These are phyloP conservation scores for Hoplostethus mediterraneus DNA, from an alignment of 2,797 vertebrate genomes.

Conservation along the genomic window DNA sequence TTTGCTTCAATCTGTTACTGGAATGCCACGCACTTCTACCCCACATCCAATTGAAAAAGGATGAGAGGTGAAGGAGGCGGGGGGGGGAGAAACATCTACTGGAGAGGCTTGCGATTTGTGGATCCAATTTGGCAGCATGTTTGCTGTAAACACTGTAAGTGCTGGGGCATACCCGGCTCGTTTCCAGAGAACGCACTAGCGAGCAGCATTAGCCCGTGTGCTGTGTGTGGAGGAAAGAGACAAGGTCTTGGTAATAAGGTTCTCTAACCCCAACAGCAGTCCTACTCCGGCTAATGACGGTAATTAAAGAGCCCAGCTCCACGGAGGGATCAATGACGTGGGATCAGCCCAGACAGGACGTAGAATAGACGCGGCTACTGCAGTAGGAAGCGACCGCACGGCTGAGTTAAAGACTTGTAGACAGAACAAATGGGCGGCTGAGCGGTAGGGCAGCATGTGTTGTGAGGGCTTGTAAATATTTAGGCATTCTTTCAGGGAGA, in stretches of 20 bases:
- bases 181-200: conserved; percentile 48
- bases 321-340: conserved; percentile 65
- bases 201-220: conserved; percentile 48
- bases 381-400: conserved; percentile 60
- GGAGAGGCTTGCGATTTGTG: conserved; percentile 59
- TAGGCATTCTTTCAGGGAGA: conserved; percentile 72
- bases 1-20: conserved; percentile 64
- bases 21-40: conserved; percentile 46
- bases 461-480: conserved; percentile 73
- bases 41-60: conserved; percentile 57
- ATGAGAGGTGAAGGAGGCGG: conserved; percentile 40
- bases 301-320: conserved; percentile 80
- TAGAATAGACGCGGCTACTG: conserved; percentile 55
- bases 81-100: conserved; percentile 45
- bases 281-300: conserved; percentile 76
- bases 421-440: conserved; percentile 46
- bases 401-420: conserved; percentile 55
- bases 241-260: conserved; percentile 72
- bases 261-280: conserved; percentile 71
- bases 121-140: conserved; percentile 68
- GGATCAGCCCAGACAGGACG: conserved; percentile 66
- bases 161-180: conserved; percentile 36
- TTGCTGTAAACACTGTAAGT: conserved; percentile 72
- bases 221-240: conserved; percentile 36
- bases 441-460: conserved; percentile 48